Conservation (phyloP, 2,888 invertebrate genomes). For the Ichneumon xanthorius region DNA sequence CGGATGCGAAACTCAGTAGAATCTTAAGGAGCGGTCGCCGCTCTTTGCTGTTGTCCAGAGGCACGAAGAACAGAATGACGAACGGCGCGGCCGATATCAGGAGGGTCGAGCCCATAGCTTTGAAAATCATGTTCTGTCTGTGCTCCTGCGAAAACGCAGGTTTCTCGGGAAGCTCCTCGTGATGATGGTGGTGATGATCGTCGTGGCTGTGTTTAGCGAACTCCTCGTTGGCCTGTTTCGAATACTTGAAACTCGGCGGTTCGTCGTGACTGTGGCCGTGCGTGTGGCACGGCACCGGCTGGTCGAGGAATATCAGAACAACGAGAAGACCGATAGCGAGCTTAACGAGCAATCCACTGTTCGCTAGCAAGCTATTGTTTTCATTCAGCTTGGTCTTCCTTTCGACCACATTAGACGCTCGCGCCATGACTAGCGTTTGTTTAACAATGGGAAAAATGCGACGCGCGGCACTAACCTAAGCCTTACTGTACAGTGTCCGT, state of each 20-base stretch:
- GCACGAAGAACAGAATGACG: slow-evolving; percentile 96
- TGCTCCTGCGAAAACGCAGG: slow-evolving; percentile 60
- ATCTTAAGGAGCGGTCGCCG: slow-evolving; percentile 95
- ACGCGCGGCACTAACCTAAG: background rate
- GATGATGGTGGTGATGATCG: slow-evolving; percentile 82
- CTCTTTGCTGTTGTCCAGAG: slow-evolving; percentile 93
- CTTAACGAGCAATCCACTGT: slow-evolving; percentile 63
- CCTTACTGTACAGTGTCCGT: background rate
- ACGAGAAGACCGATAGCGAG: slow-evolving; percentile 74
- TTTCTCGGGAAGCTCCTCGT: slow-evolving; percentile 57
- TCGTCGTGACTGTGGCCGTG: slow-evolving; percentile 86
- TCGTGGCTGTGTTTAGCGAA: slow-evolving; percentile 82
- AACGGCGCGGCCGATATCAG: slow-evolving; percentile 98
- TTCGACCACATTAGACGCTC: background rate
- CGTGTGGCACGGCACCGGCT: slow-evolving; percentile 79
- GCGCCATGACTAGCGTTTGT: background rate
- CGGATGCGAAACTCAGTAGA: slow-evolving; percentile 96
- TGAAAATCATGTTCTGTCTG: slow-evolving; percentile 83
- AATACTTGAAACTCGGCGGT: slow-evolving; percentile 93
- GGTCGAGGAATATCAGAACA: slow-evolving; percentile 80
- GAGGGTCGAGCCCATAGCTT: slow-evolving; percentile 95
- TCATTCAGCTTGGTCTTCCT: slow-evolving; percentile 49
- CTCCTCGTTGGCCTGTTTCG: slow-evolving; percentile 88
- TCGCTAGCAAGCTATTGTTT: slow-evolving; percentile 39
- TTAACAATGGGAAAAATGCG: background rate